Evolutionary conservation across 2,888 invertebrate species (phyloP).

Genomic region (Desoria tigrina): DNA sequence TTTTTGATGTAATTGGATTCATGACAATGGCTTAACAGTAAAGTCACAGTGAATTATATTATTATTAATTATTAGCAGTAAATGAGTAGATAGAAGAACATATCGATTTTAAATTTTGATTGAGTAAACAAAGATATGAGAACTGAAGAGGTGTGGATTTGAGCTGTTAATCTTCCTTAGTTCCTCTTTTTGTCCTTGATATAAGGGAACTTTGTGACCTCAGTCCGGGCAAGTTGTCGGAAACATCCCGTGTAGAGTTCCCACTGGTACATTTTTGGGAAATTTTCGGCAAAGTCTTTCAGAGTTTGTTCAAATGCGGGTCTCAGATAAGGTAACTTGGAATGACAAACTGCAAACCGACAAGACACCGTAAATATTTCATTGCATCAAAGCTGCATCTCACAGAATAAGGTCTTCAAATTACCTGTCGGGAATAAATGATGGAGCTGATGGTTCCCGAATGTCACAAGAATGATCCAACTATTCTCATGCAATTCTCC

Average conservation of each 20-base stretch:
- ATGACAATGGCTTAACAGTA: too few species aligned
- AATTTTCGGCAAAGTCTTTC: conserved; percentile 64
- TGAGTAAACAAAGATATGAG: too few species aligned
- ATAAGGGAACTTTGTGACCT: background rate
- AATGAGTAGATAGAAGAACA: too few species aligned
- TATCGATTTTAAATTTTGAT: too few species aligned
- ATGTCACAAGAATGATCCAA: conserved; percentile 59
- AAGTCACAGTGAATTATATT: too few species aligned
- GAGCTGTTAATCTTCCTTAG: too few species aligned
- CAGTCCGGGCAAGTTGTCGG: conserved; percentile 62
- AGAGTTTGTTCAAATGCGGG: conserved; percentile 67
- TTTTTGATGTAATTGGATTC: too few species aligned
- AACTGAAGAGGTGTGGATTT: too few species aligned
- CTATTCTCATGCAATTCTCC: conserved; percentile 62
- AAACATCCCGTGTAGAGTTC: conserved; percentile 70
- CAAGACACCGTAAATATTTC: background rate
- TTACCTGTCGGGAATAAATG: conserved; percentile 79
- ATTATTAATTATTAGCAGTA: too few species aligned
- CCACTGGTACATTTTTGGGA: conserved; percentile 59
- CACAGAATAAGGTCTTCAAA: too few species aligned
- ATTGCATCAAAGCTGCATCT: background rate
- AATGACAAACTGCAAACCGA: conserved; percentile 77
- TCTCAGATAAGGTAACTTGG: conserved; percentile 67
- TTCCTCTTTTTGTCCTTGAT: background rate
- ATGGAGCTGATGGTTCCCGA: conserved; percentile 67